These are phyloP conservation scores for Sycophila texana DNA, from an alignment of 2,888 invertebrate genomes.

Conservation along the genomic window DNA sequence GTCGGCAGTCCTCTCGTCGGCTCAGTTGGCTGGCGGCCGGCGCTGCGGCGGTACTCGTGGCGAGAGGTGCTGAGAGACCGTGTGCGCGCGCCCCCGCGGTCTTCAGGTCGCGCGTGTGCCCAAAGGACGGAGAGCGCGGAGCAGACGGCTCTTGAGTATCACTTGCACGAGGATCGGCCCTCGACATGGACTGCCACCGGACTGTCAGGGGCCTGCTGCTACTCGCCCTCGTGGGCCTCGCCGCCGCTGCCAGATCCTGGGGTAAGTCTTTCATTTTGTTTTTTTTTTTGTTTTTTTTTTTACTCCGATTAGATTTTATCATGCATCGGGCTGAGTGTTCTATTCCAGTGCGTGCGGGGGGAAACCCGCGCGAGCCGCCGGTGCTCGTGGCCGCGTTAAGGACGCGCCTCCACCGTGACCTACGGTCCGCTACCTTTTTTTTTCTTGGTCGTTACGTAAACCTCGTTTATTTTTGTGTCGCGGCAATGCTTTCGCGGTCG, in stretches of 20 bases:
- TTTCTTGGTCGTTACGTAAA: slow-evolving; percentile 21
- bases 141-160: not conserved
- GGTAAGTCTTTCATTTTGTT: slow-evolving; percentile 64
- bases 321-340: not conserved
- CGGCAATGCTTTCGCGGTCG: too few species aligned
- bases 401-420: not conserved
- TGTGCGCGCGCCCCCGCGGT: not conserved
- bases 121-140: not conserved
- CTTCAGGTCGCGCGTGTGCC: not conserved
- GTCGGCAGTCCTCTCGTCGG: not conserved
- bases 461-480: not conserved
- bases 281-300: slow-evolving; percentile 25
- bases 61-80: not conserved
- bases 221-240: not conserved
- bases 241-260: slow-evolving; percentile 67
- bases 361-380: not conserved
- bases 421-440: not conserved
- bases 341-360: not conserved
- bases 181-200: not conserved
- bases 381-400: slow-evolving; percentile 19
- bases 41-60: slow-evolving; percentile 19
- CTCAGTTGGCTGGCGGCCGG: slow-evolving; percentile 44
- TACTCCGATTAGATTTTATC: not conserved
- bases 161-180: not conserved
- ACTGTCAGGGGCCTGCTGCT: not conserved